Conservation (phyloP, 2,113 vertebrate genomes). For the Ophiodon elongatus region DNA sequence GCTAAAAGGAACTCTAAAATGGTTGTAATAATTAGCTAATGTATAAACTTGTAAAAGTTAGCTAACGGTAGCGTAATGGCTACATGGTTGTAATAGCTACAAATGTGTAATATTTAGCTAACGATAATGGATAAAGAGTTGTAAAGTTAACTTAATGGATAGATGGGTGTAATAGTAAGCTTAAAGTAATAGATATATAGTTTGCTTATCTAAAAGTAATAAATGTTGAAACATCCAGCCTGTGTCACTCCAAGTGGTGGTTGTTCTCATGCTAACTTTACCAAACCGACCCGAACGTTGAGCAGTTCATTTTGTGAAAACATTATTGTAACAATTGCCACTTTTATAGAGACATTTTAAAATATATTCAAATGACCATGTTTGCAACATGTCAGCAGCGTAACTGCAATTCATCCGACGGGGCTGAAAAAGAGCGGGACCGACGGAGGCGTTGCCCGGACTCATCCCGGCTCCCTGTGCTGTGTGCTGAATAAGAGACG, state of each 20-base stretch:
- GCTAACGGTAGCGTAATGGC: too few species aligned
- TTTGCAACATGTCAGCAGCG: background rate
- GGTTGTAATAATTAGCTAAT: background rate
- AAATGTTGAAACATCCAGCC: background rate
- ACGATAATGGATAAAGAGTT: too few species aligned
- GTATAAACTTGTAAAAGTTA: too few species aligned
- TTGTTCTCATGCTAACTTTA: too few species aligned
- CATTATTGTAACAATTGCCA: background rate
- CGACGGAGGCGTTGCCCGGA: background rate
- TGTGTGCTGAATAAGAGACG: constrained; percentile 1
- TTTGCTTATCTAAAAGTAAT: too few species aligned
- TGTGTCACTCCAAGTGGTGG: background rate
- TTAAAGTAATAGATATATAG: too few species aligned
- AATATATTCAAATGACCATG: background rate
- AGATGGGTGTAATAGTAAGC: background rate
- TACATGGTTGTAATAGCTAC: too few species aligned
- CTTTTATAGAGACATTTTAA: background rate
- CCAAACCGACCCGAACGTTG: background rate
- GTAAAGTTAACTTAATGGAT: too few species aligned
- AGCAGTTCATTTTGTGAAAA: background rate
- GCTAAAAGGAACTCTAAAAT: background rate
- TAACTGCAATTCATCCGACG: background rate
- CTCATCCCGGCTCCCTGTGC: background rate
- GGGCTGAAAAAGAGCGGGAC: background rate
- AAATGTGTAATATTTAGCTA: background rate